These are phyloP conservation scores for Hyposoter dolosus DNA, from an alignment of 2,888 invertebrate genomes.

Conservation along the genomic window DNA sequence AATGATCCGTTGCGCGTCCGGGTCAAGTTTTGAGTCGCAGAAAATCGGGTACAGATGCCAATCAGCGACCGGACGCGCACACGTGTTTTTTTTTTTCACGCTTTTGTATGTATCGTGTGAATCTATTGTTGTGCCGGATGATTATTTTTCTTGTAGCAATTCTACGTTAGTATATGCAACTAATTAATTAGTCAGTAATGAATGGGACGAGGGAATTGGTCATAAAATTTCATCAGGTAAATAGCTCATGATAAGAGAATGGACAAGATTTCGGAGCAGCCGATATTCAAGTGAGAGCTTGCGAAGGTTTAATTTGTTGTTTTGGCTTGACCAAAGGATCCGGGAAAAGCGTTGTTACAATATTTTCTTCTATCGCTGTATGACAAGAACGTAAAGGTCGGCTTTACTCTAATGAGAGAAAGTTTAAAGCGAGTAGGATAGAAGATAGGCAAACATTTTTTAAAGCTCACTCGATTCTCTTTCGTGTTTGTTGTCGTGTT, in stretches of 20 bases:
- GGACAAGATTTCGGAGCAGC: conserved; percentile 37
- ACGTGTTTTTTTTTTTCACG: conserved; percentile 12
- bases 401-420: conserved; percentile 27
- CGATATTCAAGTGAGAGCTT: conserved; percentile 38
- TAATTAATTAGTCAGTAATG: conserved; percentile 15
- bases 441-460: conserved; percentile 68
- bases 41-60: conserved; percentile 2
- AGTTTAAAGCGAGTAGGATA: conserved; percentile 51
- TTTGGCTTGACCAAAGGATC: conserved; percentile 3
- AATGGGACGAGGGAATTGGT: conserved; percentile 7
- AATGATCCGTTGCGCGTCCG: conserved; percentile 63
- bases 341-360: conserved; percentile 15
- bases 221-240: conserved; percentile 4
- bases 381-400: conserved; percentile 41
- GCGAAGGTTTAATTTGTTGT: conserved; percentile 22
- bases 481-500: conserved; percentile 28
- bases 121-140: conserved; percentile 46
- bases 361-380: conserved; percentile 22
- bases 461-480: conserved; percentile 71
- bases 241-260: conserved; percentile 34
- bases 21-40: conserved; percentile 48
- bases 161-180: conserved; percentile 39
- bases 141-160: conserved; percentile 18
- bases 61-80: conserved; percentile 31
- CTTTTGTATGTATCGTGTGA: conserved; percentile 6